Evolutionary conservation across 2,797 vertebrate species (phyloP).

Genomic region (Pampus argenteus): DNA sequence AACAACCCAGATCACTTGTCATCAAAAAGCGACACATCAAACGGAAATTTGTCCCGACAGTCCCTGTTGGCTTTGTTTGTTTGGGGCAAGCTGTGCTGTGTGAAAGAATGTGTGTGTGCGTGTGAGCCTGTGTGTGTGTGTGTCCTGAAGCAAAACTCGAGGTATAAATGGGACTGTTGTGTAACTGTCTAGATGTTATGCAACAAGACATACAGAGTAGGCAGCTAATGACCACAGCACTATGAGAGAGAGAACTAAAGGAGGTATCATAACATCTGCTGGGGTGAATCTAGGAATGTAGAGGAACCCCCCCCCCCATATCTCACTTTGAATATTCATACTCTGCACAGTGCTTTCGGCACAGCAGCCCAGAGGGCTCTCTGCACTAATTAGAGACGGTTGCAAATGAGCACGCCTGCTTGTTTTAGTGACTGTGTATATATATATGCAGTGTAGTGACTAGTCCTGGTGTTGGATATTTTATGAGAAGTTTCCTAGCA

Average conservation of each 20-base stretch:
- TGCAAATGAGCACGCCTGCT: constrained; percentile 33
- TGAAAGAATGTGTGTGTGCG: constrained; percentile 30
- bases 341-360: constrained; percentile 36
- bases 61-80: constrained; percentile 64
- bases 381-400: constrained; percentile 59
- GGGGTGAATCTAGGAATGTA: constrained; percentile 39
- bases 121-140: not conserved
- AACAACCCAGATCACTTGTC: constrained; percentile 54
- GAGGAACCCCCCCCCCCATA: constrained; percentile 2
- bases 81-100: constrained; percentile 58
- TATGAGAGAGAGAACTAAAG: constrained; percentile 38
- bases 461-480: not conserved
- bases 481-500: not conserved
- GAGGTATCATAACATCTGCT: constrained; percentile 67
- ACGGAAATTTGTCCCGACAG: constrained; percentile 54
- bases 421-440: constrained; percentile 25
- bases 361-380: constrained; percentile 35
- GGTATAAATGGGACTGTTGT: constrained; percentile 74
- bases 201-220: constrained; percentile 59
- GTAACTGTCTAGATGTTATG: constrained; percentile 78
- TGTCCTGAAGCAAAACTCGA: constrained; percentile 57
- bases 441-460: not conserved
- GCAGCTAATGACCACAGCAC: constrained; percentile 70
- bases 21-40: constrained; percentile 62
- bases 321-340: constrained; percentile 63